Base-by-base conservation (phyloP, 2,113 vertebrate genomes). In the Noctilio leporinus region DNA sequence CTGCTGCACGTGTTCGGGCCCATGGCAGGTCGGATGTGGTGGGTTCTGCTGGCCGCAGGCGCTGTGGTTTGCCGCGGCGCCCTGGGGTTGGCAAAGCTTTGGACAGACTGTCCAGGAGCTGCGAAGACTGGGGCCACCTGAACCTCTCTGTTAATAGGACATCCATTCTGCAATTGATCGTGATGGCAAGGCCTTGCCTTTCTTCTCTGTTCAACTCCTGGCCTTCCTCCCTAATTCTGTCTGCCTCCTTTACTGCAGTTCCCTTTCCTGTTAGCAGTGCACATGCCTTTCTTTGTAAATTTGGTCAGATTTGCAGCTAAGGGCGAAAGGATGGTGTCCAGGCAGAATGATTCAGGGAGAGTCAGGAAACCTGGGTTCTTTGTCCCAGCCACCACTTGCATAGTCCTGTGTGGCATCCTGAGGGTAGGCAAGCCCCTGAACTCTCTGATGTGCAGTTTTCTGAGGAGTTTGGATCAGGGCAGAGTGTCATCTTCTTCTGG, bases 81-180 rank as follows among this genome's bases (percentile, higher is more conserved):
- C 95, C 89, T 17, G 38, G 49, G 76, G 53, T 86, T 96, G 96
- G 91, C 88, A 51, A 82, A 72, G 70, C 64, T 65, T 55, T 49
- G 45, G 47, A 10, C 16, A 8, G 47, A 59, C 55, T 7, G 72
- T 95, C 90, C 77, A 90, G 62, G 82, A 77, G 53, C 67, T 92
- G 53, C 47, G n/a, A 7, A 59, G 83, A 49, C 0, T 8, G 84
- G 53, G 59, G 76, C 81, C 86, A 83, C 95, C 72, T 53, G 47
- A 77, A 2, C 40, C 38, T 51, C 33, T 87, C 40, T 33, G 4
- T 38, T 33, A 40, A 17, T 16, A 8, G 51, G 70, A 15, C 26
- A 26, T 28, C 53, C 17, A 3, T 28, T 57, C 53, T 65, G 8
- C 40, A 81, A 64, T 47, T 64, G 83, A 57, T 45, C 10, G 11